phyloP scores from a whole-genome alignment of 2,113 vertebrate species.

The Brachyistius frenatus region DNA sequence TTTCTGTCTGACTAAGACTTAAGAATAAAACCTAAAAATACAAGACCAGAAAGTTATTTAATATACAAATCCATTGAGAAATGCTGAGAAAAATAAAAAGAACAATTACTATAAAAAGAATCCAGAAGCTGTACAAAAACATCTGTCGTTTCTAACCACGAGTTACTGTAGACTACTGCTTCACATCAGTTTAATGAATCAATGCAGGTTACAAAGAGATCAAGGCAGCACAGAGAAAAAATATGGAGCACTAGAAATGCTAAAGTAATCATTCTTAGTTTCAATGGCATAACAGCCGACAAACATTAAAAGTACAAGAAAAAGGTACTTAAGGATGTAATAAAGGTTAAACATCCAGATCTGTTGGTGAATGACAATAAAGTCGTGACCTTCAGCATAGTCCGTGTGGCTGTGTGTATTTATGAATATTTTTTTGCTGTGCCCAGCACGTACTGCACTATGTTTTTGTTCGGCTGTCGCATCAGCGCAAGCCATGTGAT shows the following conservation, averaged over 20 bases:
- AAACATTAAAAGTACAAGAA: background rate
- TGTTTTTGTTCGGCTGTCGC: no score
- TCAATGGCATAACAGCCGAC: constrained; percentile 20
- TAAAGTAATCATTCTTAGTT: constrained; percentile 19
- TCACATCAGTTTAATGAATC: constrained; percentile 33
- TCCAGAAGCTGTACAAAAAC: background rate
- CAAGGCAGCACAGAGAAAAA: constrained; percentile 12
- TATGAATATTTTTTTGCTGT: no score
- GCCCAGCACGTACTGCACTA: no score
- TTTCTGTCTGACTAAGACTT: background rate
- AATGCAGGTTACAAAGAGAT: constrained; percentile 11
- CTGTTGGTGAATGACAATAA: constrained; percentile 11
- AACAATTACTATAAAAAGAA: background rate
- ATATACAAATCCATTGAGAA: background rate
- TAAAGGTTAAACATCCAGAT: constrained; percentile 15
- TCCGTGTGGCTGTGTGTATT: no score
- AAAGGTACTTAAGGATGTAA: constrained; percentile 16
- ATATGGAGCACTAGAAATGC: constrained; percentile 32
- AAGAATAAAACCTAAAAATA: background rate
- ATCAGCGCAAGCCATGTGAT: no score
- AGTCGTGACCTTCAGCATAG: no score
- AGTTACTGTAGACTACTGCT: constrained; percentile 13
- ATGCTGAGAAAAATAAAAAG: background rate
- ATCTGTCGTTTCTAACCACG: constrained; percentile 3
- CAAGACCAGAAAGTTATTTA: background rate